phyloP scores from a whole-genome alignment of 1,140 invertebrate genomes.

The Brachionus asplanchnoidis region DNA sequence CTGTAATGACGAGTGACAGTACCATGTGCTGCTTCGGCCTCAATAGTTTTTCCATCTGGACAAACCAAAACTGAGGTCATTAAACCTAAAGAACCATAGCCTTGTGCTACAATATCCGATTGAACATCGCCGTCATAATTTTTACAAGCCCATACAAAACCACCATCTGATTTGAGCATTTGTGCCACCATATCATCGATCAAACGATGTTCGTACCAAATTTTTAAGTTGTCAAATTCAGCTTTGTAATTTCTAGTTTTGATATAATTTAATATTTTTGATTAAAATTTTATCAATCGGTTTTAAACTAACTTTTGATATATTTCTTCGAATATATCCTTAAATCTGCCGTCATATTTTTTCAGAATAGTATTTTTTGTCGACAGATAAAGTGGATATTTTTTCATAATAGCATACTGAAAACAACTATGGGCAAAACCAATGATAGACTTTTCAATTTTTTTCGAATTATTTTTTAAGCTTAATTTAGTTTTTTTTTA shows the following conservation, averaged over 20 bases:
- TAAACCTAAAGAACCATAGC: constrained; percentile 60
- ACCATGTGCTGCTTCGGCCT: constrained; percentile 58
- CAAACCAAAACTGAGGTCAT: constrained; percentile 58
- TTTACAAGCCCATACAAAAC: constrained; percentile 98
- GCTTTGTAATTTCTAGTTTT: constrained; percentile 71
- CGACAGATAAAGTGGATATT: constrained; percentile 87
- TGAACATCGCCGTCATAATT: constrained; percentile 99
- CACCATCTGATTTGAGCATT: constrained; percentile 91
- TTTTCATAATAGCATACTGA: constrained; percentile 78
- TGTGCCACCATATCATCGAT: constrained; percentile 99
- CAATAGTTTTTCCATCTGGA: constrained; percentile 59
- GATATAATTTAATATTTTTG: background rate
- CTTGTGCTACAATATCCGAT: constrained; percentile 92
- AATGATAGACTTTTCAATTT: constrained; percentile 63
- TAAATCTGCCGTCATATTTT: constrained; percentile 94
- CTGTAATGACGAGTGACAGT: constrained; percentile 58
- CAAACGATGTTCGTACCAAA: constrained; percentile 97
- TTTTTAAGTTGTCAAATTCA: constrained; percentile 73
- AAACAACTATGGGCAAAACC: constrained; percentile 92
- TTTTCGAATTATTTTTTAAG: background rate
- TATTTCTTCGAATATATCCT: constrained; percentile 97
- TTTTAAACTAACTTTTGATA: constrained; percentile 69
- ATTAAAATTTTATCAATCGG: background rate
- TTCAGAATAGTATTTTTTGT: constrained; percentile 99
- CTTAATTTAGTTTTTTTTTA: background rate